These are phyloP conservation scores for Folsomia candida DNA, from an alignment of 2,888 invertebrate genomes.

Conservation along the genomic window DNA sequence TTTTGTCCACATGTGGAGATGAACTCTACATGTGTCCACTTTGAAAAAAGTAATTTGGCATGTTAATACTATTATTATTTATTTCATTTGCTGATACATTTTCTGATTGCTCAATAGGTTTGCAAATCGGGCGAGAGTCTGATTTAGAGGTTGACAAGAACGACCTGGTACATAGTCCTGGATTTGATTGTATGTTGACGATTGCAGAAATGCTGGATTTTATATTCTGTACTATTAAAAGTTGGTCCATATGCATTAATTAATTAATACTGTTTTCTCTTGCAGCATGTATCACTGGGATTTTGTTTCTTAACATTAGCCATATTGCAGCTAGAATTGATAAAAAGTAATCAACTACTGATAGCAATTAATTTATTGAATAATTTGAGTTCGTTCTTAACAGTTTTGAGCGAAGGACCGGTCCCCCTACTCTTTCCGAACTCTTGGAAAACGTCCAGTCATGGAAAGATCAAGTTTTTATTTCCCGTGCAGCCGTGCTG, in stretches of 20 bases:
- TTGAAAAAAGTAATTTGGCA: slow-evolving; percentile 9
- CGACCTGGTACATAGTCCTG: slow-evolving; percentile 66
- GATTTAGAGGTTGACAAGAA: slow-evolving; percentile 22
- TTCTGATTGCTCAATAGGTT: background rate
- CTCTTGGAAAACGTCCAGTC: slow-evolving; percentile 14
- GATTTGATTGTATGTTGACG: no score
- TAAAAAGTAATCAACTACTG: slow-evolving; percentile 24
- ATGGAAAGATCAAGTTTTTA: slow-evolving; percentile 24
- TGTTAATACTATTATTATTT: background rate
- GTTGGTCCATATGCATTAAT: no score
- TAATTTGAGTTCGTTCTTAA: background rate
- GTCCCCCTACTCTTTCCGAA: slow-evolving; percentile 18
- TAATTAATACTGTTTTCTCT: no score
- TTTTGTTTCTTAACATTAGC: slow-evolving; percentile 66
- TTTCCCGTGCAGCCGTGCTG: slow-evolving; percentile 22
- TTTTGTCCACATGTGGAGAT: slow-evolving; percentile 9
- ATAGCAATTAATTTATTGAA: slow-evolving; percentile 4
- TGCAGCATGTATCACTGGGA: slow-evolving; percentile 74
- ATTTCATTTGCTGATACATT: background rate
- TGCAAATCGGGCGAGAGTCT: slow-evolving; percentile 9
- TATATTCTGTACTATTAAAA: no score
- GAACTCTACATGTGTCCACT: background rate
- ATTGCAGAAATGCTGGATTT: no score
- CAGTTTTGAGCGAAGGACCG: slow-evolving; percentile 11
- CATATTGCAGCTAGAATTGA: slow-evolving; percentile 55